These are phyloP conservation scores for Suncus etruscus DNA, from an alignment of 2,113 vertebrate genomes.

Conservation along the genomic window DNA sequence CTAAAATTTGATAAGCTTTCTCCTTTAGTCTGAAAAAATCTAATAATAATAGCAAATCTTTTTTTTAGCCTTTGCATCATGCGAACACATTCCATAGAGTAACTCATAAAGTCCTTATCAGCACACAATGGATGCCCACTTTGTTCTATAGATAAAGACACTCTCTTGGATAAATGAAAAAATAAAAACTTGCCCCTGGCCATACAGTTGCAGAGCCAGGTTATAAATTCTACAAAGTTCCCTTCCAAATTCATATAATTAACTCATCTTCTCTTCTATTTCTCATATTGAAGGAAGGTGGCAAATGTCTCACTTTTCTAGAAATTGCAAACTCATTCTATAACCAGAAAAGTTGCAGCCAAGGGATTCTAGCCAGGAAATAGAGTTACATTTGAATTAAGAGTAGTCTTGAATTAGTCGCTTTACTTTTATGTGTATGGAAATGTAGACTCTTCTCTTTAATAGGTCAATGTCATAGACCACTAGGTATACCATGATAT, in stretches of 20 bases:
- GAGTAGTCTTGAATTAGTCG: neutral
- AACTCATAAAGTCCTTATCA: neutral
- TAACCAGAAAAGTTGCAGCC: constrained; percentile 2
- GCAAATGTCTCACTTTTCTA: neutral
- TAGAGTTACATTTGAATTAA: neutral
- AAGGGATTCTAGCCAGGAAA: neutral
- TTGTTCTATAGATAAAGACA: neutral
- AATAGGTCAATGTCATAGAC: neutral
- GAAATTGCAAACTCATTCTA: neutral
- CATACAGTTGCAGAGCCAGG: neutral
- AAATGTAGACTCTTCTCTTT: neutral
- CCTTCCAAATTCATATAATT: neutral
- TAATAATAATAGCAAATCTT: neutral
- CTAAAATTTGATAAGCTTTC: constrained; percentile 1
- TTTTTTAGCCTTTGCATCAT: neutral
- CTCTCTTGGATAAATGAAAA: neutral
- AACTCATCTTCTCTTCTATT: neutral
- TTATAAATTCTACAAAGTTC: neutral
- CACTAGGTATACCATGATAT: neutral
- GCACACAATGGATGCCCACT: neutral
- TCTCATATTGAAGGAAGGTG: too few relatives aligned
- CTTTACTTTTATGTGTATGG: neutral
- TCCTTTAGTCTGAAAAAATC: neutral
- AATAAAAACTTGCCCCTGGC: neutral
- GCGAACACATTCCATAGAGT: neutral